phyloP scores from a whole-genome alignment of 2,888 invertebrate species.

The Phrixothrix hirtus region DNA sequence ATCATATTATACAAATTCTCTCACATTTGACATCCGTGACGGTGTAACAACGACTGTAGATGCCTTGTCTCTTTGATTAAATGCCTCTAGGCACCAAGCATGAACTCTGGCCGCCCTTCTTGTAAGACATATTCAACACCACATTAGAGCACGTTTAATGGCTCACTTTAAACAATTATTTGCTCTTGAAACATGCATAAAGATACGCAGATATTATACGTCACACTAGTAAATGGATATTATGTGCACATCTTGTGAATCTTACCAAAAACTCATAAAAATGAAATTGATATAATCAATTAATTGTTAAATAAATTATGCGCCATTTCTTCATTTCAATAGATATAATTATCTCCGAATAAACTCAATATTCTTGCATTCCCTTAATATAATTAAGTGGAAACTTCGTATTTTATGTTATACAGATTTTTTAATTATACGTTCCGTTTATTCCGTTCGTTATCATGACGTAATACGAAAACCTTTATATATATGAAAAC shows the following conservation, averaged over 20 bases:
- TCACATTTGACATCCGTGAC: slow-evolving; percentile 23
- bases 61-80: slow-evolving; percentile 26
- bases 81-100: slow-evolving; percentile 22
- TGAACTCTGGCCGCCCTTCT: slow-evolving; percentile 19
- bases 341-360: too few relatives aligned
- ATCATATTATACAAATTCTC: slow-evolving; percentile 21
- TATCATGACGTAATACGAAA: too few relatives aligned
- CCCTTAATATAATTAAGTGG: too few relatives aligned
- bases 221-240: too few relatives aligned
- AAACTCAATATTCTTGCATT: too few relatives aligned
- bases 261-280: neutral
- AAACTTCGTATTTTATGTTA: too few relatives aligned
- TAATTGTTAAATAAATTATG: neutral
- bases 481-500: too few relatives aligned
- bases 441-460: too few relatives aligned
- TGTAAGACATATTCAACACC: slow-evolving; percentile 20
- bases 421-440: too few relatives aligned
- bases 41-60: slow-evolving; percentile 19
- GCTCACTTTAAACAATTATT: slow-evolving; percentile 11
- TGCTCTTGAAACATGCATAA: slow-evolving; percentile 13
- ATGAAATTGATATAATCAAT: neutral
- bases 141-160: slow-evolving; percentile 20
- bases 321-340: too few relatives aligned
- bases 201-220: too few relatives aligned
- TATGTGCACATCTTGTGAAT: too few relatives aligned